Conservation (phyloP, 2,113 vertebrate species). For the Lophochroa leadbeateri region DNA sequence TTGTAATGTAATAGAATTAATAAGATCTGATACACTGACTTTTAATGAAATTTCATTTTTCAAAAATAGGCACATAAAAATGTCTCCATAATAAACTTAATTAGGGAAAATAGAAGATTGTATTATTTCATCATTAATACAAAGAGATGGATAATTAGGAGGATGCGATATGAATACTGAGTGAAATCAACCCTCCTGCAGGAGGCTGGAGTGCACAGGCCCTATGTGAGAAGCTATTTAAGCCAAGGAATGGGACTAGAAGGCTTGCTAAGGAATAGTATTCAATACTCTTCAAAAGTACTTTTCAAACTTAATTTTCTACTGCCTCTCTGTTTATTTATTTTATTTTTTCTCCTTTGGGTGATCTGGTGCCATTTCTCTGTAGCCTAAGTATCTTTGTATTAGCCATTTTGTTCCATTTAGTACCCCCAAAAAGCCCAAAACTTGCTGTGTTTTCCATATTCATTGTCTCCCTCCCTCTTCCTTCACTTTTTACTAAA, state of each 20-base stretch:
- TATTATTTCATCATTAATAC: constrained; percentile 78
- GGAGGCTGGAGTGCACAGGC: not conserved
- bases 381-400: not conserved
- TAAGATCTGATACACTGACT: constrained; percentile 79
- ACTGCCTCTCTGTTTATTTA: not conserved
- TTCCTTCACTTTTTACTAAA: constrained; percentile 15
- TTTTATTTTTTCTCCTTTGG: not conserved
- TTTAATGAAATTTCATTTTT: constrained; percentile 81
- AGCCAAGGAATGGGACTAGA: not conserved
- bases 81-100: constrained; percentile 80
- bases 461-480: not conserved
- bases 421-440: not conserved
- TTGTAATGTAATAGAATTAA: constrained; percentile 77
- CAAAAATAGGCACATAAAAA: constrained; percentile 78
- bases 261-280: not conserved
- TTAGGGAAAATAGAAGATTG: constrained; percentile 81
- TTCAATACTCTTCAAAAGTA: not conserved
- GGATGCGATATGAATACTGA: constrained; percentile 57
- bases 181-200: constrained; percentile 50
- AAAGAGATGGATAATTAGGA: constrained; percentile 77
- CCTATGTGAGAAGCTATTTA: not conserved
- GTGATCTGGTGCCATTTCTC: not conserved
- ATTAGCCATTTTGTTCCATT: constrained; percentile 30
- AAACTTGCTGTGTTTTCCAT: not conserved
- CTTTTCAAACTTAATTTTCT: not conserved